Evolutionary conservation across 2,113 vertebrate genomes (phyloP), one percentile per base, ranked within the genome.

Genomic region (Ceyx cyanopectus): DNA sequence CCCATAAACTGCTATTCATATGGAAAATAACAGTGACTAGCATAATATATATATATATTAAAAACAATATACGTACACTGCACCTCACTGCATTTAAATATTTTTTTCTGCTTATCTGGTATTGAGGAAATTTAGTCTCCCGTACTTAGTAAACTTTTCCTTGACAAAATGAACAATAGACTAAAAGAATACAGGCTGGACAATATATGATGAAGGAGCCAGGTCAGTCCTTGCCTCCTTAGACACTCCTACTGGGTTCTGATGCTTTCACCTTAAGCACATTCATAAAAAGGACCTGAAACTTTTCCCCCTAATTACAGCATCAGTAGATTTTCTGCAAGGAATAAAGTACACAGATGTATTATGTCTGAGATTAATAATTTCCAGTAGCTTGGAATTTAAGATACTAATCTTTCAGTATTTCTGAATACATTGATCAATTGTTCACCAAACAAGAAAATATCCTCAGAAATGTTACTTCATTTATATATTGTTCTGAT

Each of bases 381-480:
- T 61, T 87, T 48, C 24, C 53, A 57, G 40, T 19, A 72, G 7
- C n/a, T 53, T 74, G 58, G 30, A 61, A 79, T 81, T 60, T 48
- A 23, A 53, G 18, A 72, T 61, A 0, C 63, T 45, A 77, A 45
- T 45, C 26, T 48, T 81, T 68, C 53, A 51, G 20, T 20, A 48
- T 57, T 86, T 81, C 14, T 84, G 26, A n/a, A 89, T 65, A 26
- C 5, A 61, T 0, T 67, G 26, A 45, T 30, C 37, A 81, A 57
- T 15, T 86, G 83, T 40, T 45, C 30, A 94, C 10, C 40, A 60
- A 65, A 63, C 13, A 85, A 73, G 60, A 66, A 76, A 79, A 76
- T 60, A 53, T 86, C 40, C 15, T 41, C 23, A 46, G 16, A 69
- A 73, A 23, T 51, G 6, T 50, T 34, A 40, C 21, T 67, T 60